Conservation (phyloP, 1,140 invertebrate genomes). For the Thaumatotibia leucotreta region DNA sequence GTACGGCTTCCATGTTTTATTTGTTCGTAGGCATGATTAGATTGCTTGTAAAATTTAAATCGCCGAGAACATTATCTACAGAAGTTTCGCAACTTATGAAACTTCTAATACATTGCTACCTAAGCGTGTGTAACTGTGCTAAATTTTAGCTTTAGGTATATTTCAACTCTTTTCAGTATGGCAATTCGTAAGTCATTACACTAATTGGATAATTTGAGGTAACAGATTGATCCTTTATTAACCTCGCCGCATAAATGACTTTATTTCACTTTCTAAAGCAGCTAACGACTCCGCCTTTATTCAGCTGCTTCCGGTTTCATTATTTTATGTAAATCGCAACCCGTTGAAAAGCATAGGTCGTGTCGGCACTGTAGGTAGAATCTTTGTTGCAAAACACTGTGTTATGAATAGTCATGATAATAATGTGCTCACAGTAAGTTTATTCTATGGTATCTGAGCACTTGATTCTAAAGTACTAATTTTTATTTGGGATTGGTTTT, state of each 20-base stretch:
- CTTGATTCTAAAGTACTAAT: neutral
- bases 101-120: too few species aligned
- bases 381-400: conserved; percentile 11
- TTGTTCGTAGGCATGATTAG: too few species aligned
- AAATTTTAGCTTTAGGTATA: too few species aligned
- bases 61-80: too few species aligned
- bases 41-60: too few species aligned
- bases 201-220: neutral
- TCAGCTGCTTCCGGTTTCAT: conserved; percentile 11
- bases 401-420: neutral
- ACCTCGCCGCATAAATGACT: neutral
- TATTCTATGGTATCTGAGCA: too few species aligned
- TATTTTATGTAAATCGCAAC: conserved; percentile 12
- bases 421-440: neutral
- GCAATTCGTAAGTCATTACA: neutral
- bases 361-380: neutral
- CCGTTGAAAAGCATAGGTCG: conserved; percentile 13
- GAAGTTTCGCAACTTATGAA: too few species aligned
- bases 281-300: conserved; percentile 10
- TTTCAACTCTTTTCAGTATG: too few species aligned
- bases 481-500: neutral
- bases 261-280: conserved; percentile 10
- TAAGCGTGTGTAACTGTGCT: too few species aligned
- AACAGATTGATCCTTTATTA: conserved; percentile 4
- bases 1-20: too few species aligned